Evolutionary conservation across 2,797 vertebrate genomes (phyloP), one percentile per base, ranked within the genome.

Genomic region (Aratinga solstitialis): DNA sequence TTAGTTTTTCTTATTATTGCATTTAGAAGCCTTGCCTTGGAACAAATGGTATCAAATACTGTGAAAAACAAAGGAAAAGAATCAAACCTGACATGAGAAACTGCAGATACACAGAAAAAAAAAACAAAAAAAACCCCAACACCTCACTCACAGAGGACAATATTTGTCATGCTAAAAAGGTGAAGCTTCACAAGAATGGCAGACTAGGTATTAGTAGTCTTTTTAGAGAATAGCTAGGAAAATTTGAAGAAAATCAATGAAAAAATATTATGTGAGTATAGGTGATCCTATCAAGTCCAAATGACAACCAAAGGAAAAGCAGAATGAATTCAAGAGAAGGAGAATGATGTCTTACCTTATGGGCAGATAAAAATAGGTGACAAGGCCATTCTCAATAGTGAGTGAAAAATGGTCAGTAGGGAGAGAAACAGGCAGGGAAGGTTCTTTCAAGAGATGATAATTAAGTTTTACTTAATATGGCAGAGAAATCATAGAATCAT

Each of bases 111-210:
- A n/a, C 6, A 76, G 30, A 65, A 84, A 36, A 1, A 71, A 42
- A 51, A 42, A 16, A 1, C 3, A 5, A 21, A 5, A 10, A 19
- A 48, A 48, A 24, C 0, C 13, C 48, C 24, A 50, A 3, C 32
- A 23, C 13, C 13, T 23, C 10, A 38, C 36, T 47, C 3, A 7
- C 10, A 48, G 4, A 36, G 7, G 9, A 14, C 17, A 79, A 18
- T 45, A 17, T 3, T 48, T 76, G 22, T 22, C 26, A 9, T 82
- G 6, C 4, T 68, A 47, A 45, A 90, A 50, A 5, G 7, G 3
- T 3, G 0, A 45, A 53, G 10, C 23, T 84, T 83, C 27, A 53
- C 9, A 32, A 88, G 42, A 89, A n/a, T 5, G 40, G 12, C 38
- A 47, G 13, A 14, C 10, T 30, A 73, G 7, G 4, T 56, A 13